These are phyloP conservation scores for Triplophysa siluroides DNA, from an alignment of 2,113 vertebrate species.

Conservation along the genomic window DNA sequence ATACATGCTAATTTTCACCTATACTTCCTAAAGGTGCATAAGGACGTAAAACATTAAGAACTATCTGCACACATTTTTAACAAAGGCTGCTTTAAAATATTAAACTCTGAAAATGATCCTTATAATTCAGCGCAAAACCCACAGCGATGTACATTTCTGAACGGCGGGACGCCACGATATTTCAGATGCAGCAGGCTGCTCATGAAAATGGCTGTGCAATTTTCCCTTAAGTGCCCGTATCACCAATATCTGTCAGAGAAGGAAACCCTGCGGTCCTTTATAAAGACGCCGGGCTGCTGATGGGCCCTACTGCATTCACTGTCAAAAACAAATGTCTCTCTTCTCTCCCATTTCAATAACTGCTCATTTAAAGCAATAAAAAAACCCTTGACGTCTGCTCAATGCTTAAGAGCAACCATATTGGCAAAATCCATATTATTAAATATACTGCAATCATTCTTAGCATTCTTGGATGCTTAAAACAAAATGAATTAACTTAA, in stretches of 20 bases:
- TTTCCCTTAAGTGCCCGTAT: conserved; percentile 46
- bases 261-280: not conserved
- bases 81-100: not conserved
- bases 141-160: not conserved
- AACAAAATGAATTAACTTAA: too few species aligned
- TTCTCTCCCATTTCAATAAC: not conserved
- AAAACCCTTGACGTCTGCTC: not conserved
- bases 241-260: conserved; percentile 21
- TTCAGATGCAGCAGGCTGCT: conserved; percentile 12
- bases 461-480: too few species aligned
- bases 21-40: too few species aligned
- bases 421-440: too few species aligned
- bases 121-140: not conserved
- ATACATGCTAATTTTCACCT: too few species aligned
- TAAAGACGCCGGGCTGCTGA: conserved; percentile 10
- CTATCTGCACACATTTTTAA: too few species aligned
- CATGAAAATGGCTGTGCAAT: conserved; percentile 52
- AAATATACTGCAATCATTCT: too few species aligned
- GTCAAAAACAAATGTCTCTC: conserved; percentile 40
- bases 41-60: too few species aligned
- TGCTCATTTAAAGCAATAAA: not conserved
- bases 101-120: not conserved
- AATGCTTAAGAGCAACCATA: not conserved
- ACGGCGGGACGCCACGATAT: not conserved
- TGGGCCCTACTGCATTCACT: not conserved